phyloP scores from a whole-genome alignment of 1,140 invertebrate species.

The Drosophila jambulina region DNA sequence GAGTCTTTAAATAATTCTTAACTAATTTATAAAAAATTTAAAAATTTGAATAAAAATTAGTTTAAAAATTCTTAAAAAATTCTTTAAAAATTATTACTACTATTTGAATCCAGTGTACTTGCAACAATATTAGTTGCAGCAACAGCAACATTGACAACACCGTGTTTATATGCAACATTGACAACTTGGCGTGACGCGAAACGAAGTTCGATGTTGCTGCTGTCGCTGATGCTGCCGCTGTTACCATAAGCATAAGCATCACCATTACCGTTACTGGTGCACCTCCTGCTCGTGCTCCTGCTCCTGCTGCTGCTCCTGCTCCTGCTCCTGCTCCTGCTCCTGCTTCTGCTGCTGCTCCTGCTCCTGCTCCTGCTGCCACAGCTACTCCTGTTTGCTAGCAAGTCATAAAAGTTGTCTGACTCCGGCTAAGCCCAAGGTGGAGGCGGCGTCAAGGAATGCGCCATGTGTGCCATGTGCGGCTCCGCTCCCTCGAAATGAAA shows the following conservation, averaged over 20 bases:
- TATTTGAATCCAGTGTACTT: background rate
- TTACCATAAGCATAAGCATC: slow-evolving; percentile 56
- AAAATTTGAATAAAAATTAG: background rate
- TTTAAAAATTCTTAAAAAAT: too few species aligned
- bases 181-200: slow-evolving; percentile 75
- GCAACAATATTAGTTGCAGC: slow-evolving; percentile 1
- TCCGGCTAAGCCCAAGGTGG: slow-evolving; percentile 42
- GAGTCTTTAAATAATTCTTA: background rate
- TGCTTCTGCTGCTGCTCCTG: too few species aligned
- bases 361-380: slow-evolving; percentile 4
- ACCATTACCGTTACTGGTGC: slow-evolving; percentile 59
- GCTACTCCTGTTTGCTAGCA: slow-evolving; percentile 43
- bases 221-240: slow-evolving; percentile 19
- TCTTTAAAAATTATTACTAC: background rate
- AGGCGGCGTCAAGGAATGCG: slow-evolving; percentile 27
- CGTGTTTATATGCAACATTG: slow-evolving; percentile 80
- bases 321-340: background rate
- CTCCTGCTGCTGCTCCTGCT: slow-evolving; percentile 12
- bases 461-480: slow-evolving; percentile 52
- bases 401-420: slow-evolving; percentile 78
- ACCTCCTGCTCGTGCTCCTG: slow-evolving; percentile 8
- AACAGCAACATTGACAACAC: slow-evolving; percentile 63
- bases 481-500: slow-evolving; percentile 32
- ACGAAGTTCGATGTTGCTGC: slow-evolving; percentile 41
- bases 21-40: background rate